Percentiles rank a stretch among this genome's conserved stretches.
Conservation (phyloP, 1,140 invertebrate species). For the Pseudachorutes palmiensis region DNA sequence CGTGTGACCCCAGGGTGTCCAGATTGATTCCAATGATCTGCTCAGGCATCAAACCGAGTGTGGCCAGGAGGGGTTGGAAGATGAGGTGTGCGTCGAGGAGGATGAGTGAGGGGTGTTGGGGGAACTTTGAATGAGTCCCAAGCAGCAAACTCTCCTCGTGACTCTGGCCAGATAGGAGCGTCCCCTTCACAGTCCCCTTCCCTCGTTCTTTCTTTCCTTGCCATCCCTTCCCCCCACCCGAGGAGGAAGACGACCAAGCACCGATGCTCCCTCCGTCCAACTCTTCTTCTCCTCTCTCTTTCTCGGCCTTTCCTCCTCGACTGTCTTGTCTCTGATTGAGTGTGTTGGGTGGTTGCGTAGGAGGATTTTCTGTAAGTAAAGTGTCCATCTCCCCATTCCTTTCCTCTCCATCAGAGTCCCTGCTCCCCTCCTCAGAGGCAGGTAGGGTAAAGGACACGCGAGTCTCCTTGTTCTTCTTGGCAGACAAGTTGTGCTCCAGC, state of each 20-base stretch:
- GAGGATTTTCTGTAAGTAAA: no score
- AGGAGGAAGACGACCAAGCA: no score
- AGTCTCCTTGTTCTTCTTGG: constrained; percentile 65
- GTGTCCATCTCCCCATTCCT: constrained; percentile 77
- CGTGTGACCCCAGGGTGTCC: constrained; percentile 80
- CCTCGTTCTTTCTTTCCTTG: no score
- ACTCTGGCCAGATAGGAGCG: constrained; percentile 33
- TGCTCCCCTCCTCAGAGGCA: constrained; percentile 63
- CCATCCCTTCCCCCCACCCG: no score
- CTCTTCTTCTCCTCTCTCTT: no score
- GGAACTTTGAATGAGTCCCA: constrained; percentile 53
- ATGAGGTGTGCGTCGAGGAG: constrained; percentile 84
- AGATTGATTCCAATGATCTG: constrained; percentile 62
- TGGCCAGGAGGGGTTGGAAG: constrained; percentile 75
- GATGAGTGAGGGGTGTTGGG: constrained; percentile 56
- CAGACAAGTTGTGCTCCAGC: constrained; percentile 71
- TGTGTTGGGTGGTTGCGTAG: no score
- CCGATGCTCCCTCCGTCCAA: no score
- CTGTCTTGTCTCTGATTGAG: no score
- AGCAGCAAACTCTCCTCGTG: constrained; percentile 40
- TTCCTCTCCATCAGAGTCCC: constrained; percentile 49
- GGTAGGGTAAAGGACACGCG: constrained; percentile 82
- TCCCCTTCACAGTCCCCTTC: no score
- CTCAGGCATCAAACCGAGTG: constrained; percentile 75
- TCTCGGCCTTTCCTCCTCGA: no score